phyloP scores from a whole-genome alignment of 2,113 vertebrate species.

The Charina bottae region DNA sequence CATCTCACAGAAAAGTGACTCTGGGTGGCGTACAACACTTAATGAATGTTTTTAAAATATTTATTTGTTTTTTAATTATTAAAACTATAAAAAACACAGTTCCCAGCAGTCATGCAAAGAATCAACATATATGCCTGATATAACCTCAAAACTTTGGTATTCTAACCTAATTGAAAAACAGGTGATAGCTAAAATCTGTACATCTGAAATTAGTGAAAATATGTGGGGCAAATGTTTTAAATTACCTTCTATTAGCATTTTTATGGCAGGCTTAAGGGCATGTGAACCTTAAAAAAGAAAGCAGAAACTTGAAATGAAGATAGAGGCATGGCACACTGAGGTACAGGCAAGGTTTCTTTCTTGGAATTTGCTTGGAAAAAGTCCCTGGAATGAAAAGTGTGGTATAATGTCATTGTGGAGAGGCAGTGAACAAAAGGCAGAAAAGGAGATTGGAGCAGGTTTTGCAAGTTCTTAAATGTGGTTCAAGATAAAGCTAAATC shows the following conservation, averaged over 20 bases:
- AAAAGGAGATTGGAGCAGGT: constrained; percentile 50
- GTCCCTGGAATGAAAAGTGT: constrained; percentile 54
- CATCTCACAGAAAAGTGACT: too few species aligned
- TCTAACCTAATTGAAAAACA: constrained; percentile 56
- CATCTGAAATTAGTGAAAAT: constrained; percentile 50
- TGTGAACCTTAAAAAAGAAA: constrained; percentile 60
- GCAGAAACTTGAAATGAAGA: constrained; percentile 45
- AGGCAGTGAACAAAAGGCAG: constrained; percentile 18
- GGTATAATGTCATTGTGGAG: constrained; percentile 61
- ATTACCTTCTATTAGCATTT: constrained; percentile 62
- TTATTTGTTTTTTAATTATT: too few species aligned
- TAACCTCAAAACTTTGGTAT: not conserved
- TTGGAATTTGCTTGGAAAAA: constrained; percentile 53
- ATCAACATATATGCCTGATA: not conserved
- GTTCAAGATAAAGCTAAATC: constrained; percentile 36
- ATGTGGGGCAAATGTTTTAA: constrained; percentile 62
- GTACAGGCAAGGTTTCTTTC: constrained; percentile 40
- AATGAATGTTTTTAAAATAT: too few species aligned
- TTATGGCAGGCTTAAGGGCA: constrained; percentile 63
- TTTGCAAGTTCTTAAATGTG: constrained; percentile 47
- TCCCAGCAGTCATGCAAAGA: not conserved
- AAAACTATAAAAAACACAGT: too few species aligned
- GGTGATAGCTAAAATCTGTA: constrained; percentile 53
- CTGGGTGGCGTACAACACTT: too few species aligned
- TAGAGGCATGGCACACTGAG: constrained; percentile 51